A percentile compares a stretch with the other conserved stretches of the same genome.
Conservation (phyloP, 1,140 invertebrate species). For the Oedothorax gibbosus region DNA sequence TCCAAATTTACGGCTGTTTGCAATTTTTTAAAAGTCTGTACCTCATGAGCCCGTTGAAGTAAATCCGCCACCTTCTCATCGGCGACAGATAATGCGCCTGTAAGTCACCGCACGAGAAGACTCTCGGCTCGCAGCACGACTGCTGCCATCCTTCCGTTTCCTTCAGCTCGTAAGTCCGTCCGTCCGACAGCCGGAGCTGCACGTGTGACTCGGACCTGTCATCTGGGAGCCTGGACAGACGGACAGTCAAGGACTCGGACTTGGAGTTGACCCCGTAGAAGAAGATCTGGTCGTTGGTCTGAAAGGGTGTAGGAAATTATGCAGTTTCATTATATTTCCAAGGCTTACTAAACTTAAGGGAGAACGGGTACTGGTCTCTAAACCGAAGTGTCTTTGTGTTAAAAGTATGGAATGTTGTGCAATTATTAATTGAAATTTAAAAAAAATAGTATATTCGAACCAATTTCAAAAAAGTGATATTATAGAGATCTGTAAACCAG, state of each 20-base stretch:
- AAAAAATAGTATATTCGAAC: too few species aligned
- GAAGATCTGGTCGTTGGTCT: constrained; percentile 41
- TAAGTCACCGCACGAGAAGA: constrained; percentile 25
- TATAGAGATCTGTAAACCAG: too few species aligned
- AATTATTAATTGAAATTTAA: too few species aligned
- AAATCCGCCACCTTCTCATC: constrained; percentile 46
- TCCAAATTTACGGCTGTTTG: too few species aligned
- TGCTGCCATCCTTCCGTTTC: constrained; percentile 17
- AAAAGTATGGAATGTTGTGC: too few species aligned
- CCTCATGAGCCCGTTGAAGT: constrained; percentile 29
- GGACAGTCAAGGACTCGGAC: constrained; percentile 10
- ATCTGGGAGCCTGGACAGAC: not conserved
- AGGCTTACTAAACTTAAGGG: too few species aligned
- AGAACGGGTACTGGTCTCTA: too few species aligned
- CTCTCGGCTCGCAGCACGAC: constrained; percentile 7
- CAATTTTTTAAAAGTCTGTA: too few species aligned
- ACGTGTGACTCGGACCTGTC: constrained; percentile 23
- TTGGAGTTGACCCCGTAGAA: constrained; percentile 55
- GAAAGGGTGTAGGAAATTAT: not conserved
- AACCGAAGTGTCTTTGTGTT: too few species aligned
- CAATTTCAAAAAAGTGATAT: too few species aligned
- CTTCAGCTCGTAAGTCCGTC: constrained; percentile 8
- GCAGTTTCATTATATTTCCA: not conserved
- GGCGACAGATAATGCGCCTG: constrained; percentile 22
- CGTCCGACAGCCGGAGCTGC: constrained; percentile 1